Evolutionary conservation across 2,797 vertebrate species (phyloP).

Genomic region (Columba guinea): DNA sequence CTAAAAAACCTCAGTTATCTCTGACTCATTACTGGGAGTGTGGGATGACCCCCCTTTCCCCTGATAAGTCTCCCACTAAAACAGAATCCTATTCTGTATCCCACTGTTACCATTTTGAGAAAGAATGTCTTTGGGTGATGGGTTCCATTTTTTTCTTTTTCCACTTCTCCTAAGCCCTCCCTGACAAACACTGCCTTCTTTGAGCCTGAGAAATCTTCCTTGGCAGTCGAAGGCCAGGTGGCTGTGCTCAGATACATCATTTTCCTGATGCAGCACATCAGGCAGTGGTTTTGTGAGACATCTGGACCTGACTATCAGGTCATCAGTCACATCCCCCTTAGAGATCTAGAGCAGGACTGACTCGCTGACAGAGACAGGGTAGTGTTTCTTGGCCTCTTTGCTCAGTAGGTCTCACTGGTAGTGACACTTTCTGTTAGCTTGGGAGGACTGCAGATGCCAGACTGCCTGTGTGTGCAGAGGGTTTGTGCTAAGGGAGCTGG

Average conservation of each 20-base stretch:
- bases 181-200: not conserved
- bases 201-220: not conserved
- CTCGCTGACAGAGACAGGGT: not conserved
- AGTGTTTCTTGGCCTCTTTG: not conserved
- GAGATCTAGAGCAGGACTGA: not conserved
- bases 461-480: rapidly evolving
- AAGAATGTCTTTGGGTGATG: not conserved
- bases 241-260: not conserved
- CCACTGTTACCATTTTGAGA: not conserved
- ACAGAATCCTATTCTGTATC: not conserved
- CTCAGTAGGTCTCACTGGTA: rapidly evolving
- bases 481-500: not conserved
- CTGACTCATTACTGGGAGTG: not conserved
- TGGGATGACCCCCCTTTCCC: not conserved
- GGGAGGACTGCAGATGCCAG: not conserved
- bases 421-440: not conserved
- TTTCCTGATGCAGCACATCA: not conserved
- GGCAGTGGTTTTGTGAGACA: not conserved
- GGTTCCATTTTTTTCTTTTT: not conserved
- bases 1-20: not conserved
- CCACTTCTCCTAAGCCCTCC: not conserved
- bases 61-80: not conserved
- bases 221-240: not conserved
- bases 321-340: not conserved
- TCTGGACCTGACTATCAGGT: not conserved